Conservation (phyloP, 2,113 vertebrate genomes). For the Mustela nigripes region DNA sequence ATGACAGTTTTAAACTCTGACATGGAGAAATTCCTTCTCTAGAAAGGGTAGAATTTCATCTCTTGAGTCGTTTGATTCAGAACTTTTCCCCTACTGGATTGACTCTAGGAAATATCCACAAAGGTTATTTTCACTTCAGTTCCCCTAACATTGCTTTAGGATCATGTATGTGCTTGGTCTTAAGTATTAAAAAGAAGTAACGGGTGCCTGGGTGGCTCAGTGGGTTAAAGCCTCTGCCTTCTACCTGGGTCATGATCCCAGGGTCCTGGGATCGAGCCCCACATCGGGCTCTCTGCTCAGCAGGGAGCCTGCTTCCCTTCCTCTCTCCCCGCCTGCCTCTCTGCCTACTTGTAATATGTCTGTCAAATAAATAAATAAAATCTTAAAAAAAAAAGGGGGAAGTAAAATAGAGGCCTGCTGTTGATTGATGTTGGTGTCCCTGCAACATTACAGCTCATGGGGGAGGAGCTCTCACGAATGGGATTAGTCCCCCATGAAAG, state of each 20-base stretch:
- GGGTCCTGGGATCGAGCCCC: no score
- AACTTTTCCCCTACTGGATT: neutral
- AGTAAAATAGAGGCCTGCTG: neutral
- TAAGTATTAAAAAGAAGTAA: neutral
- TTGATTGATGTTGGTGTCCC: no score
- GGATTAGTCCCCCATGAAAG: neutral
- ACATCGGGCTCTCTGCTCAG: no score
- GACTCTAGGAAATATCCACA: neutral
- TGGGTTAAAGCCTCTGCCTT: no score
- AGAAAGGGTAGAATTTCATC: neutral
- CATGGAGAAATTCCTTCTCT: neutral
- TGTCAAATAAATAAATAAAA: no score
- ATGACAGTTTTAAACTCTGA: neutral
- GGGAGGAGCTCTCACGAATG: neutral
- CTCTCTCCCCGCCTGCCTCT: no score
- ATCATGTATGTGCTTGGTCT: neutral
- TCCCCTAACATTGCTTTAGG: neutral
- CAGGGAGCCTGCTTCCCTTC: no score
- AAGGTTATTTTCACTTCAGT: neutral
- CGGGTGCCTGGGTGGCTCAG: no score
- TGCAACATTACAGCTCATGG: neutral
- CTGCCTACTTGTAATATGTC: no score
- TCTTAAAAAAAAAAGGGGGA: neutral
- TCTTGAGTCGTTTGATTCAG: neutral
- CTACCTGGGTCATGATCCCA: no score